A percentile compares a stretch with the other conserved stretches of the same genome.
Evolutionary conservation across 1,140 invertebrate species (phyloP).

Genomic region (Thaumetopoea pityocampa): DNA sequence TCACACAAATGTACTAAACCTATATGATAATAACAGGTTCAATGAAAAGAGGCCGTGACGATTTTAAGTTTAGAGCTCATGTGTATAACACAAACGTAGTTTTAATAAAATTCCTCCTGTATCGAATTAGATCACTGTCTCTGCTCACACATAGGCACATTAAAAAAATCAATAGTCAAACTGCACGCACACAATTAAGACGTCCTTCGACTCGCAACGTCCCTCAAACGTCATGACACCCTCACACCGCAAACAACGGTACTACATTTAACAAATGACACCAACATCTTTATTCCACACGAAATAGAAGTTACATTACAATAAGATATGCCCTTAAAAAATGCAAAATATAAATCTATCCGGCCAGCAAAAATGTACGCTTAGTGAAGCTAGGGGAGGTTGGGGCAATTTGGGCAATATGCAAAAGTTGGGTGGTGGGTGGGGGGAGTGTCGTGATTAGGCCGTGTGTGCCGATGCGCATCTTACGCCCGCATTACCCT

Average conservation of each 20-base stretch:
- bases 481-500: slow-evolving; percentile 74
- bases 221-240: slow-evolving; percentile 67
- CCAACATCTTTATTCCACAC: slow-evolving; percentile 1
- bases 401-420: slow-evolving; percentile 69
- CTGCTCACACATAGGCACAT: slow-evolving; percentile 37
- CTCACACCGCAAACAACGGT: slow-evolving; percentile 31
- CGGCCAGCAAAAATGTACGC: slow-evolving; percentile 30
- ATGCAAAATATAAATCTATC: slow-evolving; percentile 17
- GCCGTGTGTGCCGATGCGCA: slow-evolving; percentile 72
- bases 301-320: slow-evolving; percentile 17
- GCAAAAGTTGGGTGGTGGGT: slow-evolving; percentile 60
- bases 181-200: slow-evolving; percentile 66
- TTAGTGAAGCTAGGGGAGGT: slow-evolving; percentile 17
- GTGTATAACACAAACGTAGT: too few species aligned
- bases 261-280: slow-evolving; percentile 8
- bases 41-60: background rate
- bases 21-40: too few species aligned
- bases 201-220: slow-evolving; percentile 33
- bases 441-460: slow-evolving; percentile 55
- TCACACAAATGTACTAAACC: too few species aligned
- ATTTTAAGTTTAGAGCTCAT: background rate
- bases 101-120: background rate
- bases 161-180: slow-evolving; percentile 70
- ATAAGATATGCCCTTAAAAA: slow-evolving; percentile 21
- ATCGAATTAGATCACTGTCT: background rate